These are phyloP conservation scores for Channa argus DNA, from an alignment of 2,113 vertebrate genomes.

Conservation along the genomic window DNA sequence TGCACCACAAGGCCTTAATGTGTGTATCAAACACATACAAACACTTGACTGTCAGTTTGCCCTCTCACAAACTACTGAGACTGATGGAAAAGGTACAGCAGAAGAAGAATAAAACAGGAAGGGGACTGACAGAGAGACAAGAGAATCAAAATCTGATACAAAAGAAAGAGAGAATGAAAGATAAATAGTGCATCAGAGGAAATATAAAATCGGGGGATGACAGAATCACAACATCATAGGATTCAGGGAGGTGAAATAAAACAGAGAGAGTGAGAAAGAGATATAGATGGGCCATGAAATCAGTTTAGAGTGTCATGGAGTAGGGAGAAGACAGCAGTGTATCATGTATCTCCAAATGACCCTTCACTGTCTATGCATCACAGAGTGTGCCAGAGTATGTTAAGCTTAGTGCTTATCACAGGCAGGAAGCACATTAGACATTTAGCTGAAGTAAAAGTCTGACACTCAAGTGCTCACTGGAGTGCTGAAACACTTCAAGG, in stretches of 20 bases:
- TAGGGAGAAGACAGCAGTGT: slow-evolving; percentile 1
- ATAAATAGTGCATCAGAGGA: neutral
- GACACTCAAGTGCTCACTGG: neutral
- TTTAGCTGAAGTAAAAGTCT: neutral
- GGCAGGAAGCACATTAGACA: neutral
- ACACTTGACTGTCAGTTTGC: neutral
- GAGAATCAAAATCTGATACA: neutral
- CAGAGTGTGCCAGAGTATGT: neutral
- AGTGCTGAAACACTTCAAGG: neutral
- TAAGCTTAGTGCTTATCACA: neutral
- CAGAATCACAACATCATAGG: neutral
- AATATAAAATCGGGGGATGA: neutral
- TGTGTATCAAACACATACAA: neutral
- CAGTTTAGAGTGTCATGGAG: slow-evolving; percentile 30
- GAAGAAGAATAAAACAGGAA: neutral
- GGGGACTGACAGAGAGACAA: neutral
- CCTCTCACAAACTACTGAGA: slow-evolving; percentile 1
- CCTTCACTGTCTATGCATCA: neutral
- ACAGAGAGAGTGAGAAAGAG: neutral
- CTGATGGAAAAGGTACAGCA: neutral
- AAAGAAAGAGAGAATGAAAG: neutral
- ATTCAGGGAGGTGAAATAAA: neutral
- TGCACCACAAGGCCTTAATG: neutral
- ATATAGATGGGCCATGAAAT: slow-evolving; percentile 23
- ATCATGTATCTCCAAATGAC: slow-evolving; percentile 19